Conservation (phyloP, 2,888 invertebrate species). For the Watsonalla cultraria region DNA sequence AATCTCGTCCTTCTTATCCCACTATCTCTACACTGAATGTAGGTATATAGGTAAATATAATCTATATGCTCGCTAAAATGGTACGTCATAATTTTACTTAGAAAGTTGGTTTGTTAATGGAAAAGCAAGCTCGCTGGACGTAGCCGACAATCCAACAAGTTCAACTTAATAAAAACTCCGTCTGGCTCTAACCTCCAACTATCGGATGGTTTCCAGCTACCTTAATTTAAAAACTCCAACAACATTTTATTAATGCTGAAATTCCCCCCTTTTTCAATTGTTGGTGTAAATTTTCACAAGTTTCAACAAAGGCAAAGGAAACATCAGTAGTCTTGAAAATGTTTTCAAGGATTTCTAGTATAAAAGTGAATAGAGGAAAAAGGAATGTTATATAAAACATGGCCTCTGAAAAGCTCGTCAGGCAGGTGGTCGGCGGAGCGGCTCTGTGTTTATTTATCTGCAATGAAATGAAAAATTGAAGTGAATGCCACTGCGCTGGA, state of each 20-base stretch:
- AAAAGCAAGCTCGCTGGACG: constrained; percentile 17
- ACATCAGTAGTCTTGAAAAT: constrained; percentile 9
- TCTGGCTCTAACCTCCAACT: constrained; percentile 18
- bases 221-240: constrained; percentile 9
- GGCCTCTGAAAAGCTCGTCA: constrained; percentile 35
- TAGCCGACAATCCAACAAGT: constrained; percentile 32
- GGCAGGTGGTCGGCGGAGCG: constrained; percentile 46
- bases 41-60: not conserved
- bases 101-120: constrained; percentile 19
- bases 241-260: constrained; percentile 4
- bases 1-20: constrained; percentile 19
- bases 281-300: no score
- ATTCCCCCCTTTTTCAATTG: no score
- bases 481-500: constrained; percentile 32
- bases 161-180: constrained; percentile 40
- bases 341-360: constrained; percentile 20
- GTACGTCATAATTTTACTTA: constrained; percentile 12
- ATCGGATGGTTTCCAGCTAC: constrained; percentile 17
- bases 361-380: constrained; percentile 21
- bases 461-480: constrained; percentile 53
- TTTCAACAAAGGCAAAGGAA: not conserved
- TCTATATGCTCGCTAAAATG: no score
- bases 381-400: constrained; percentile 22
- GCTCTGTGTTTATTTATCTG: constrained; percentile 42
- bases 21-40: constrained; percentile 4